Evolutionary conservation across 2,888 invertebrate species (phyloP), one percentile per base, ranked within the genome.

Genomic region (Pandemis corylana): DNA sequence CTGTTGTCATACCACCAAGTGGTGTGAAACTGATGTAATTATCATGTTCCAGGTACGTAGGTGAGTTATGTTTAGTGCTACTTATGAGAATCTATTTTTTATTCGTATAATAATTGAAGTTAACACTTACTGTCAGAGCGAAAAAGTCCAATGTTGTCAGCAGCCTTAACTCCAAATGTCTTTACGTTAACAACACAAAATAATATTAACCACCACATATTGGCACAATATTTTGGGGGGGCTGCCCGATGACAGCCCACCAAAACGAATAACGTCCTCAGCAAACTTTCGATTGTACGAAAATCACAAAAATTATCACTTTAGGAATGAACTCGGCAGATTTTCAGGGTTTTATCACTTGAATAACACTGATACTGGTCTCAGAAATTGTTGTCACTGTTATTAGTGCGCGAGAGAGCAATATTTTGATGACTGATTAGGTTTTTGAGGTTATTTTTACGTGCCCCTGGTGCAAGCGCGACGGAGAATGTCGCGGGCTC

Each of bases 231-330:
- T 91, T 93, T 91, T 89, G 91, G 93, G 89, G 91, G 93, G 94
- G 94, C 94, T 94, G 94, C 90, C 94, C 87, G 85, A 83, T 86
- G 93, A 94, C 94, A 94, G 94, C 94, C 94, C 94, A 90, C 92
- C 90, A 90, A 93, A 91, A 89, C 85, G 90, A 88, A 91, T 90
- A 81, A 89, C 87, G 92, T 90, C 89, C 89, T 88, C 85, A 86
- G 79, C 80, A 90, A 93, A 93, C 92, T 93, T 92, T 93, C 90
- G 89, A 88, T 90, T 90, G 90, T 85, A 84, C 79, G 83, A 87
- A 87, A 87, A 87, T 86, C 90, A 93, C 92, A 87, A 81, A 82
- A 80, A 82, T 79, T 82, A 87, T 84, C 90, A 92, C 92, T 87
- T 80, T 82, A 79, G 78, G 78, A 80, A 76, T 71, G 80, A 86